Evolutionary conservation across 2,797 vertebrate genomes (phyloP), one percentile per base, ranked within the genome.

Genomic region (Neomorphus geoffroyi): DNA sequence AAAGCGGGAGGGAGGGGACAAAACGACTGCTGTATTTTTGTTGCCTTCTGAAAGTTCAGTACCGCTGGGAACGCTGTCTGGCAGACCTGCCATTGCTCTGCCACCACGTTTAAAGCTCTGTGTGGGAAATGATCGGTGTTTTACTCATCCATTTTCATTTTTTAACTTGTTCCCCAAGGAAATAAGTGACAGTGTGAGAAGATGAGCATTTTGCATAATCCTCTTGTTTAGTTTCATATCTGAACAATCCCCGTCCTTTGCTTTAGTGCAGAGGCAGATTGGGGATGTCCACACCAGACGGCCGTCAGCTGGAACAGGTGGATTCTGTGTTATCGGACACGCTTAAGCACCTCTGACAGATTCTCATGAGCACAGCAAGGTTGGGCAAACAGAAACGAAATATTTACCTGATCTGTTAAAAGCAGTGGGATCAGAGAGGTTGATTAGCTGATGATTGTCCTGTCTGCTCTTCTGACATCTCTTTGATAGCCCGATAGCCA

Each of bases 381-480:
- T 80, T 53, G 74, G 53, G 53, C 48, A 88, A 50, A 41, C 45
- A 87, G 71, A 80, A 84, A 57, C 35, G 80, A 65, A 92, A 84
- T 80, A 88, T 92, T 94, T 86, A 64, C 46, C 56, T 56, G 26
- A 28, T 91, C 32, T 2, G 0, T 80, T 96, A 80, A 94, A 96
- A 94, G 73, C 62, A 75, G 41, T 60, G 54, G 30, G 28, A 91
- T 93, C 84, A 91, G 72, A 83, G 60, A 75, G 77, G 86, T 88
- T 72, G 80, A 56, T 75, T 83, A 92, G 80, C 80, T 95, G 64
- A 84, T 85, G 93, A 93, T 65, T 96, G 30, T 78, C 65, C 78
- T 80, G 10, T 84, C 74, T 30, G 33, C 27, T 72, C 26, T 86
- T 94, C 85, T 32, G 53, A 74, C 83, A 73, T 77, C 70, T 70